Conservation (phyloP, 2,113 vertebrate species). For the Antigone vipio region DNA sequence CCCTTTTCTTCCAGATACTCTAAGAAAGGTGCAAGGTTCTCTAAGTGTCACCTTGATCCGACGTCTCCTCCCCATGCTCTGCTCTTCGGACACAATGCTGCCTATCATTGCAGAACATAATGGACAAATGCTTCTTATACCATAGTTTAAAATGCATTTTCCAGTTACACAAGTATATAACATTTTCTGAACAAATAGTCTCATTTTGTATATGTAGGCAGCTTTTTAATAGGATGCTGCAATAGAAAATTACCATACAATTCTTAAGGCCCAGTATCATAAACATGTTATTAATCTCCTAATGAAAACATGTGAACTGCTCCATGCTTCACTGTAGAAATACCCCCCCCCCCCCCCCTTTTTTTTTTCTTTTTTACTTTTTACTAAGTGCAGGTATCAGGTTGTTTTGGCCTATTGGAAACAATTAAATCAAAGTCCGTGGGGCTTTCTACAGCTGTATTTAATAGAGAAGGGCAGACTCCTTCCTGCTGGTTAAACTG, state of each 20-base stretch:
- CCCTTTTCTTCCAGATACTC: background rate
- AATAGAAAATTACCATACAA: background rate
- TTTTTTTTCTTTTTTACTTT: background rate
- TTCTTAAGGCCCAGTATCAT: background rate
- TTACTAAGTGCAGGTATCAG: background rate
- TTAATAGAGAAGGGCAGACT: background rate
- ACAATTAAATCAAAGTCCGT: background rate
- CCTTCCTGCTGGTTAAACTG: background rate
- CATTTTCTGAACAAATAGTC: slow-evolving; percentile 28
- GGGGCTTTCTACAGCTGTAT: slow-evolving; percentile 34
- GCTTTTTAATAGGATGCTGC: background rate
- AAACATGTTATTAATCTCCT: background rate
- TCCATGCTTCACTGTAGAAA: background rate
- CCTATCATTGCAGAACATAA: background rate
- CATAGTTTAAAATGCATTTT: slow-evolving; percentile 17
- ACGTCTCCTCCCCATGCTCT: fast-evolving
- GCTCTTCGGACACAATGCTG: background rate
- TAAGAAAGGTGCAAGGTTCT: background rate
- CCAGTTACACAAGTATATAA: background rate
- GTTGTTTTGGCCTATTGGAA: slow-evolving; percentile 31
- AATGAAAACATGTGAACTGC: background rate
- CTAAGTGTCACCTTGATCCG: background rate
- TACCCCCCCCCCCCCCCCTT: background rate
- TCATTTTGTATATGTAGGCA: slow-evolving; percentile 21
- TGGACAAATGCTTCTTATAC: background rate